Conservation (phyloP, 1,140 invertebrate genomes). For the Bombus haemorrhoidalis region DNA sequence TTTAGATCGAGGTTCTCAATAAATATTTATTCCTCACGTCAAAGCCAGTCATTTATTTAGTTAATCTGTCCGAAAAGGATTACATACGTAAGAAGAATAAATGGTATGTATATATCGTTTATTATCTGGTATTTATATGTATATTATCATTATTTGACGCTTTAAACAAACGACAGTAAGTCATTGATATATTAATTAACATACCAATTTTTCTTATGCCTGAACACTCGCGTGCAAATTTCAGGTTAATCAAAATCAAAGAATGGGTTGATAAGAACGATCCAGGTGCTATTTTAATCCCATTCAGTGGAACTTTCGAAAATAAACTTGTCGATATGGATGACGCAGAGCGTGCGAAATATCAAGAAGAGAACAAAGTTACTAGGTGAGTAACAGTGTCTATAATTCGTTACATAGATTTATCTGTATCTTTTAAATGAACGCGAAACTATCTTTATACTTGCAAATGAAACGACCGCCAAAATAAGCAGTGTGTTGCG, state of each 20-base stretch:
- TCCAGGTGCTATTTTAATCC: slow-evolving; percentile 95
- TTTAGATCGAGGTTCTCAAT: slow-evolving; percentile 98
- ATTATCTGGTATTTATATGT: neutral
- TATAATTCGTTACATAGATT: neutral
- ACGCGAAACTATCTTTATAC: slow-evolving; percentile 24
- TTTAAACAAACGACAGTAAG: neutral
- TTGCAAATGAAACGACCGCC: slow-evolving; percentile 46
- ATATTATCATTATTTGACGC: neutral
- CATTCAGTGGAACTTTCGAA: slow-evolving; percentile 97
- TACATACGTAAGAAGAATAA: slow-evolving; percentile 99
- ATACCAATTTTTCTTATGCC: too few species aligned
- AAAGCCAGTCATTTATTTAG: slow-evolving; percentile 98
- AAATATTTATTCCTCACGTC: slow-evolving; percentile 99
- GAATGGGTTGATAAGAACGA: slow-evolving; percentile 99
- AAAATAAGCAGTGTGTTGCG: neutral
- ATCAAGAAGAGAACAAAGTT: slow-evolving; percentile 90
- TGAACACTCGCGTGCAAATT: neutral
- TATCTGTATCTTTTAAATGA: slow-evolving; percentile 11
- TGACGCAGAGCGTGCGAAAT: slow-evolving; percentile 88
- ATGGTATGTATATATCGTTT: slow-evolving; percentile 86
- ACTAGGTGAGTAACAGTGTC: slow-evolving; percentile 85
- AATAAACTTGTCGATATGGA: slow-evolving; percentile 94
- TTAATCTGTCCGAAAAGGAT: slow-evolving; percentile 99
- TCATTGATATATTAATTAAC: neutral
- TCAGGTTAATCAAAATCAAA: slow-evolving; percentile 98